These are phyloP conservation scores for Cassiopea xamachana DNA, from an alignment of 30 jellyfish, hydroid and myxozoan species.

Conservation along the genomic window DNA sequence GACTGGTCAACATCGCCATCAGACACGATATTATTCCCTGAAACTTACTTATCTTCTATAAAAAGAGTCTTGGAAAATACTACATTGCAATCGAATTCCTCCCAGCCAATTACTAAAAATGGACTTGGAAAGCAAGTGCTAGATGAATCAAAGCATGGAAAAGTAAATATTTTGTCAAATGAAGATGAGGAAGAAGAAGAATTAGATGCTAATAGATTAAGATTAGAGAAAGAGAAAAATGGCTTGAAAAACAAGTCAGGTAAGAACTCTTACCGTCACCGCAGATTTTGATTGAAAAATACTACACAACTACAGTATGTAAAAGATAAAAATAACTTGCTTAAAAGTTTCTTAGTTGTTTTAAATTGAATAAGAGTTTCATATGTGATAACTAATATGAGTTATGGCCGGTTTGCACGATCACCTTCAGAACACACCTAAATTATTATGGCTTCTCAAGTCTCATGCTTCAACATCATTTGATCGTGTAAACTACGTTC, in stretches of 20 bases:
- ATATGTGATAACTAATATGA: too few relatives aligned
- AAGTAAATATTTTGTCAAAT: conserved; percentile 4
- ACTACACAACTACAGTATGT: background rate
- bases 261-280: background rate
- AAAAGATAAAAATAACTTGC: too few relatives aligned
- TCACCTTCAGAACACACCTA: too few relatives aligned
- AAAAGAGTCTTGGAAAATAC: conserved; percentile 60
- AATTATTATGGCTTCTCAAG: too few relatives aligned
- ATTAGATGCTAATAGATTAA: conserved; percentile 5
- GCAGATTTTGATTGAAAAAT: background rate
- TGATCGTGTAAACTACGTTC: too few relatives aligned
- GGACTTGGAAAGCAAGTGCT: conserved; percentile 27
- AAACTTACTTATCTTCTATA: conserved; percentile 57
- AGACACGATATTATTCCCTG: conserved; percentile 62
- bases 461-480: too few relatives aligned
- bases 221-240: conserved; percentile 5
- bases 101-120: conserved; percentile 39
- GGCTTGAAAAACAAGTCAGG: conserved; percentile 16
- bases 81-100: conserved; percentile 32
- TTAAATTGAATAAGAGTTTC: too few relatives aligned
- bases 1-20: conserved; percentile 74
- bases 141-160: conserved; percentile 12
- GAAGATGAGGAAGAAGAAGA: conserved; percentile 52
- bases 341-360: too few relatives aligned
- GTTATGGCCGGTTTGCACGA: too few relatives aligned